Evolutionary conservation across 2,888 invertebrate species (phyloP).

Genomic region (Pinctada fucata): DNA sequence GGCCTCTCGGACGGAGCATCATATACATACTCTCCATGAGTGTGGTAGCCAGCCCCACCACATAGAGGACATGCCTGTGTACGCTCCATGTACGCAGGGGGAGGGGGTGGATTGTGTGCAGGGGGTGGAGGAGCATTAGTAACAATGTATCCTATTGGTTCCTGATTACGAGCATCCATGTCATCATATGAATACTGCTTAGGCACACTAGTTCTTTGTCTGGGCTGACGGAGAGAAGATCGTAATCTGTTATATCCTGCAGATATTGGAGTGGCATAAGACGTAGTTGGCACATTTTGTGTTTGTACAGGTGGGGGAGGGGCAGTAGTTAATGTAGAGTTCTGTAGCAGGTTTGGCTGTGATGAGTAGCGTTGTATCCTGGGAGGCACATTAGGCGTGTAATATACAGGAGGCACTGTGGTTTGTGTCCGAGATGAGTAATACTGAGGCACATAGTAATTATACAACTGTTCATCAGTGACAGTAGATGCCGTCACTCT

Average conservation of each 20-base stretch:
- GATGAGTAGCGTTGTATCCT: slow-evolving; percentile 30
- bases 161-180: slow-evolving; percentile 48
- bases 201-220: slow-evolving; percentile 1
- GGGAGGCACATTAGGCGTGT: slow-evolving; percentile 22
- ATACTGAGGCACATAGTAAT: slow-evolving; percentile 44
- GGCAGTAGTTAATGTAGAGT: slow-evolving; percentile 36
- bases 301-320: slow-evolving; percentile 43
- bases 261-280: slow-evolving; percentile 29
- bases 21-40: slow-evolving; percentile 58
- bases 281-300: slow-evolving; percentile 24
- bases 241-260: slow-evolving; percentile 24
- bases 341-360: slow-evolving; percentile 39
- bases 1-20: slow-evolving; percentile 43
- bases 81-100: slow-evolving; percentile 23
- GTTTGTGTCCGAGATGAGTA: slow-evolving; percentile 43
- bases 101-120: slow-evolving; percentile 9
- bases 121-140: slow-evolving; percentile 18
- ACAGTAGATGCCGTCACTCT: slow-evolving; percentile 43
- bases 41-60: slow-evolving; percentile 59
- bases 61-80: slow-evolving; percentile 61
- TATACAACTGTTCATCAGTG: slow-evolving; percentile 43
- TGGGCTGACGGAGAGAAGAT: not conserved
- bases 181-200: slow-evolving; percentile 54
- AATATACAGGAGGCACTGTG: slow-evolving; percentile 14
- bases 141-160: slow-evolving; percentile 35